These are phyloP conservation scores for Pseudorhiza aurosa DNA, from an alignment of 30 jellyfish, hydroid and myxozoan genomes.

Conservation along the genomic window DNA sequence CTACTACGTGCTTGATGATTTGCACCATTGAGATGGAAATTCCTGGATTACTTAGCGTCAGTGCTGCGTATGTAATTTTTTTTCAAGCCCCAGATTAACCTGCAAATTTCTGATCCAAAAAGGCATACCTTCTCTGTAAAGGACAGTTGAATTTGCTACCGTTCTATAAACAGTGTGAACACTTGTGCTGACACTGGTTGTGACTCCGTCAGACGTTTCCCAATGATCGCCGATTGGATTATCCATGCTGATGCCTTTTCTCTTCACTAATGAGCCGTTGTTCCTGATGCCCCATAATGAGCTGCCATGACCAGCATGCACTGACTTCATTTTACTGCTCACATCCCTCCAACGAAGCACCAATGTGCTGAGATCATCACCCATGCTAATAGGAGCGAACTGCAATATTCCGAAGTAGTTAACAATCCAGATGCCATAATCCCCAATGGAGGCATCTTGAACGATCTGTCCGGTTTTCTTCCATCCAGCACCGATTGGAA, in stretches of 20 bases:
- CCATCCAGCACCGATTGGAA: conserved; percentile 82
- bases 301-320: conserved; percentile 90
- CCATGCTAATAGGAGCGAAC: conserved; percentile 13
- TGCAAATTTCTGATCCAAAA: no score
- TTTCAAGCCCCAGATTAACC: no score
- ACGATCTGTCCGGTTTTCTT: conserved; percentile 17
- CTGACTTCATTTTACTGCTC: conserved; percentile 18
- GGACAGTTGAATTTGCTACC: conserved; percentile 31
- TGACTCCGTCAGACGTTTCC: conserved; percentile 24
- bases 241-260: conserved; percentile 46
- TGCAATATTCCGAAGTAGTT: conserved; percentile 42
- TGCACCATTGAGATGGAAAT: no score
- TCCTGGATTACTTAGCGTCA: no score
- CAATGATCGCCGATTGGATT: conserved; percentile 74
- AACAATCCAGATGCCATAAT: conserved; percentile 51
- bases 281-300: conserved; percentile 81
- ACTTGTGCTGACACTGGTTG: conserved; percentile 47
- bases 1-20: no score
- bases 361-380: background rate
- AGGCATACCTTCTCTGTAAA: conserved; percentile 25
- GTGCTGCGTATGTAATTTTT: no score
- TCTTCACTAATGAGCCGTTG: conserved; percentile 49
- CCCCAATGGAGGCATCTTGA: conserved; percentile 52
- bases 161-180: conserved; percentile 28
- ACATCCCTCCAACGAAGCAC: conserved; percentile 39